Evolutionary conservation across 2,113 vertebrate species (phyloP), one percentile per base, ranked within the genome.

Genomic region (Thinocorus orbignyianus): DNA sequence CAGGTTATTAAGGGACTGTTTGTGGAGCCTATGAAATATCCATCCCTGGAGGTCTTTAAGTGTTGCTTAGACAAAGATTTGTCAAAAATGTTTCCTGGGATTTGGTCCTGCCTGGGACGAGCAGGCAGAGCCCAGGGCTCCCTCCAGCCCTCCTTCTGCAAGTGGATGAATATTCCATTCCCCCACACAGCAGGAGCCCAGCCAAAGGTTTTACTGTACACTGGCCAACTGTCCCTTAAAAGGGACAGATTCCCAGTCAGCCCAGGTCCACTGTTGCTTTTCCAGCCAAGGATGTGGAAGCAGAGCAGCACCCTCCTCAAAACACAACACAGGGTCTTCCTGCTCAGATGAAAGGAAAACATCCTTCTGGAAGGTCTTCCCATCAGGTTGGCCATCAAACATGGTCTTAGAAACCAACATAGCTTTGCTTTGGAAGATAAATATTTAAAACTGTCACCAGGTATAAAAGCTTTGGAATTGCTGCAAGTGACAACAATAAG

Each of bases 1-100:
- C 68, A 86, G 76, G 71, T 89, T 86, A 79, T 89, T 82, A 82
- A 86, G 66, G 76, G 66, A 48, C 61, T 74, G 85, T 89, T 95
- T 86, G 92, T 78, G 92, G 33, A 82, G 65, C 81, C 70, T 64
- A 22, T 22, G 66, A 79, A 93, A 82, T 19, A 92, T 35, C 89
- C 77, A n/a, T 64, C 91, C 81, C 86, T 2, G 0, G 51, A 60
- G 89, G 57, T 35, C 37, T 70, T 30, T 10, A 66, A 80, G 66
- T 6, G 41, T 33, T 37, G 55, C 26, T 60, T 51, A 65, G 77
- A 80, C 61, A 79, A 73, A 74, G 94, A 73, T 79, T 70, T 60
- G 39, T 65, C 76, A 57, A 31, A 28, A 54, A 28, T 2, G 11
- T 69, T 85, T 58, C 23, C 80, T 31, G 84, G 92, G 92, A 73